A percentile compares a stretch with the other conserved stretches of the same genome.
Conservation (phyloP, 2,797 vertebrate genomes). For the Knipowitschia caucasica region DNA sequence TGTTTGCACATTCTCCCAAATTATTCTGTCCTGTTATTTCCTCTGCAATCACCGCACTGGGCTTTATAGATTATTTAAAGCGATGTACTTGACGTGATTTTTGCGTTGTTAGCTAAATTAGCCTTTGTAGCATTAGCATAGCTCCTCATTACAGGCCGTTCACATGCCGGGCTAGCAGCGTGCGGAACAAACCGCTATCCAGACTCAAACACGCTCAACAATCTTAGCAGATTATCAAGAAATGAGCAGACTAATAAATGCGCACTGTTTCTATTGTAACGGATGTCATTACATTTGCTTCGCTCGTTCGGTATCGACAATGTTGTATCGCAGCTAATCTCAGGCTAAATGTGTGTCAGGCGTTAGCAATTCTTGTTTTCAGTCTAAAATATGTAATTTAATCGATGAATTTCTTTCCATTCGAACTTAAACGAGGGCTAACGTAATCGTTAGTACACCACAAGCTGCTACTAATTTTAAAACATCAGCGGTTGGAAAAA, state of each 20-base stretch:
- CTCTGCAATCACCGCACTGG: neutral
- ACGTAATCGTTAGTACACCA: neutral
- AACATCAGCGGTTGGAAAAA: accelerated
- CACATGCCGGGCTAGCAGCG: conserved; percentile 41
- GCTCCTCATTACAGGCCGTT: too few species aligned
- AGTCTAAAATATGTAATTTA: conserved; percentile 45
- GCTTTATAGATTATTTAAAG: neutral
- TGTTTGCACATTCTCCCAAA: neutral
- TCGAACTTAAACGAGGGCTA: neutral
- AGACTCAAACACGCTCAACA: neutral
- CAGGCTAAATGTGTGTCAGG: conserved; percentile 7
- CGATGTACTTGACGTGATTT: neutral
- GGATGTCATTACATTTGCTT: neutral
- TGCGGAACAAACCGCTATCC: neutral
- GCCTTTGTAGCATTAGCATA: conserved; percentile 31
- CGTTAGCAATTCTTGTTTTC: conserved; percentile 33
- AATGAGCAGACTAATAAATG: neutral
- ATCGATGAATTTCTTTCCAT: conserved; percentile 17
- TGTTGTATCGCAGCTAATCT: conserved; percentile 21
- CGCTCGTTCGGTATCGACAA: conserved; percentile 1
- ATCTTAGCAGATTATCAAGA: neutral
- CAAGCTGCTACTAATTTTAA: too few species aligned
- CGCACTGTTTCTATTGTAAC: neutral
- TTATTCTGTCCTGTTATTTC: accelerated
- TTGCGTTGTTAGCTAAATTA: conserved; percentile 19